phyloP scores from a whole-genome alignment of 64 coral and sea anemone species.

The Montipora capricornis region DNA sequence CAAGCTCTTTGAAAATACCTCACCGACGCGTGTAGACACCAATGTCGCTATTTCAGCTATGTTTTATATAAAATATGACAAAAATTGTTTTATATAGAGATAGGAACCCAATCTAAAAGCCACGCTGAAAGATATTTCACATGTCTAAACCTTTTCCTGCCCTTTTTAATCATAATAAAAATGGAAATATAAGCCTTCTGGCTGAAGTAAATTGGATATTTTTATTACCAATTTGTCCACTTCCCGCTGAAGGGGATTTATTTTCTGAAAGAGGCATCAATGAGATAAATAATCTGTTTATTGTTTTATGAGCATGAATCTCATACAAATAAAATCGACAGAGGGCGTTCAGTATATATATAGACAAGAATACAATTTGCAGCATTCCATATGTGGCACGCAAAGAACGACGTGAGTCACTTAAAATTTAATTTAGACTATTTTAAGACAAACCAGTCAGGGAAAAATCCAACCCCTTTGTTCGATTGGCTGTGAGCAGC shows the following conservation, averaged over 20 bases:
- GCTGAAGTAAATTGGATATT: background rate
- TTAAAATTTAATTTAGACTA: background rate
- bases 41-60: background rate
- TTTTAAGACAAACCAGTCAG: background rate
- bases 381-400: background rate
- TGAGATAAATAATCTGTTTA: background rate
- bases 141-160: background rate
- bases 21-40: background rate
- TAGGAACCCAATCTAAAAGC: background rate
- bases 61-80: slow-evolving; percentile 23
- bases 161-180: no score
- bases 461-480: background rate
- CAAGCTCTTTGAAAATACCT: no score
- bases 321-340: background rate
- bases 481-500: background rate
- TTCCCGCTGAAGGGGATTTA: background rate
- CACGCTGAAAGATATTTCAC: slow-evolving; percentile 38
- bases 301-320: background rate
- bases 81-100: background rate
- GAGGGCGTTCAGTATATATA: background rate
- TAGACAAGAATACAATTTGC: background rate
- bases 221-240: background rate
- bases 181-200: no score
- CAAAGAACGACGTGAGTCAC: background rate
- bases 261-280: background rate